A percentile compares a stretch with the other conserved stretches of the same genome.
Evolutionary conservation across 2,797 vertebrate genomes (phyloP).

Genomic region (Denticeps clupeoides): DNA sequence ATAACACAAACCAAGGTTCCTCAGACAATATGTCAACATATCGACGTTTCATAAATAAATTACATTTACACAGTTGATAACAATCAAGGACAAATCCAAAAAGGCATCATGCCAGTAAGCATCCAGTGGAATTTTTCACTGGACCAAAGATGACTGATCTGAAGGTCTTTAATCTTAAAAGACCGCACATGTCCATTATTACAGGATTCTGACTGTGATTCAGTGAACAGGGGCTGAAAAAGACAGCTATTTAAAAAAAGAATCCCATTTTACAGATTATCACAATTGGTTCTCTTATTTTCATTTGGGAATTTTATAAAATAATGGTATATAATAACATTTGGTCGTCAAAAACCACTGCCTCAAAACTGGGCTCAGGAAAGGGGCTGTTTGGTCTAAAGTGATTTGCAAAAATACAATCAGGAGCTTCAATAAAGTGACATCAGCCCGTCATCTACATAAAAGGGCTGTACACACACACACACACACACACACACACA

Average conservation of each 20-base stretch:
- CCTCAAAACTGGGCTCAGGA: constrained; percentile 9
- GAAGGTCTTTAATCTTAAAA: no score
- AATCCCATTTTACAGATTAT: constrained; percentile 22
- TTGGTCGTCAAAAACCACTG: constrained; percentile 39
- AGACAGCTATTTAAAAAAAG: constrained; percentile 6
- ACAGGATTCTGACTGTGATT: background rate
- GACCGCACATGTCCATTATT: background rate
- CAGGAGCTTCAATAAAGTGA: constrained; percentile 61
- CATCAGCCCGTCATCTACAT: constrained; percentile 29
- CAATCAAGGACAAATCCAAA: constrained; percentile 41
- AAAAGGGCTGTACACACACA: background rate
- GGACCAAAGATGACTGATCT: background rate
- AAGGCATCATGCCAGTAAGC: background rate
- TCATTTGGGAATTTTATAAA: constrained; percentile 2
- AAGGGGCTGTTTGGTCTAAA: constrained; percentile 29
- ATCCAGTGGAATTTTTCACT: background rate
- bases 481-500: background rate
- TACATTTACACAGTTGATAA: constrained; percentile 44
- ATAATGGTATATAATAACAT: constrained; percentile 16
- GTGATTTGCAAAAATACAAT: constrained; percentile 49
- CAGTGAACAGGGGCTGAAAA: background rate
- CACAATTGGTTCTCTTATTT: constrained; percentile 6
- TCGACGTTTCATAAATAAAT: constrained; percentile 40
- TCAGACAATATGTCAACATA: constrained; percentile 11
- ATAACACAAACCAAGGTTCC: no score